Base-by-base conservation (phyloP, 1,140 invertebrate genomes). In the Cotesia typhae region DNA sequence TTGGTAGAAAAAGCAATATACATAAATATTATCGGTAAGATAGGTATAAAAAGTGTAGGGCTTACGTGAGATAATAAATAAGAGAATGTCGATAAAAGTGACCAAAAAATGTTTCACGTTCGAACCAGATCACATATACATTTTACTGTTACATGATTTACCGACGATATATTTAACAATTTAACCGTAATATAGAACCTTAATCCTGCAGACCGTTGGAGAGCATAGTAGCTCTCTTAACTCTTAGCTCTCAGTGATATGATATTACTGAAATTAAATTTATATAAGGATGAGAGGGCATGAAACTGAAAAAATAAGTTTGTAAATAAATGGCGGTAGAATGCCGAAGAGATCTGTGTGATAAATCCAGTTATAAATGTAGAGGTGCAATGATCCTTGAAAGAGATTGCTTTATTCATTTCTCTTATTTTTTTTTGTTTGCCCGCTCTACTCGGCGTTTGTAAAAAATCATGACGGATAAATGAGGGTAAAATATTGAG, bases 61-160 rank as follows among this genome's bases (percentile, higher is more conserved):
- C 53, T 38, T 37, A 69, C 63, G 57, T 55, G 28, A 41, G 63
- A 70, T 75, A 72, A 75, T 75, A 75, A 75, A 75, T 75, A 75
- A 70, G 59, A 20, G 5, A 70, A 70, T 75, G 74, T 72, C 74
- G 74, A 75, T 75, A 75, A 75, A 75, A 75, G 28, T 70, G 74
- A 67, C 70, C 71, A 53, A 72, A 75, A 75, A 75, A 70, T 75
- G 74, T 72, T 72, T 70, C 67, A 68, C 65, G 74, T 70, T 70
- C 67, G 61, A 52, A 59, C 67, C 74, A 75, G 74, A 72, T 75
- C 51, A 75, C 71, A 75, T 70, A 47, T 7, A 47, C 41, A 47
- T 75, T 72, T 72, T 69, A 36, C 41, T 60, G 57, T 67, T 57
- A 17, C 47, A 72, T 72, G 71, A 72, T 72, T 72, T 72, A 72